These are phyloP conservation scores for Lophotriccus pileatus DNA, from an alignment of 2,797 vertebrate genomes.

Conservation along the genomic window DNA sequence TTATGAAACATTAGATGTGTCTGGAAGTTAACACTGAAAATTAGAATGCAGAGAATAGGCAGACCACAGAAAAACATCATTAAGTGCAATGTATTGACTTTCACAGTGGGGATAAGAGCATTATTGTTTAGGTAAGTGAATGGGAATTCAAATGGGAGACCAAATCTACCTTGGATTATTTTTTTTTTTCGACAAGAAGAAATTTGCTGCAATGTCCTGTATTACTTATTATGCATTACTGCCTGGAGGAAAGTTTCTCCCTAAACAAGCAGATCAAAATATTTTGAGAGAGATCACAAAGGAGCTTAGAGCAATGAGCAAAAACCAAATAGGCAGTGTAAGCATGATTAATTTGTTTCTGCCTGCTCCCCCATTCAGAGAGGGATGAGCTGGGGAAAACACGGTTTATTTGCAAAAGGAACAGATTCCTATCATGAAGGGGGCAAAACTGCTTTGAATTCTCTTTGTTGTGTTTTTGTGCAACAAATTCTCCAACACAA, in stretches of 20 bases:
- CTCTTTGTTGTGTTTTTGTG: neutral
- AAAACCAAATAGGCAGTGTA: neutral
- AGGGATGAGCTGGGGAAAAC: neutral
- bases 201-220: slow-evolving; percentile 29
- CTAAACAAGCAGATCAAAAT: slow-evolving; percentile 26
- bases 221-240: slow-evolving; percentile 22
- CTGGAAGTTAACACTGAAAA: slow-evolving; percentile 59
- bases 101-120: neutral
- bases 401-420: slow-evolving; percentile 14
- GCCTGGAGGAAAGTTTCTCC: slow-evolving; percentile 32
- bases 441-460: neutral
- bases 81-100: neutral
- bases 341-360: slow-evolving; percentile 35
- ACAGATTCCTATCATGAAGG: neutral
- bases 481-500: neutral
- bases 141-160: slow-evolving; percentile 25
- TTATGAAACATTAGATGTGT: slow-evolving; percentile 61
- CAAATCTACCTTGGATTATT: neutral
- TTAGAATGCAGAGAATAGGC: slow-evolving; percentile 47
- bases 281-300: slow-evolving; percentile 36
- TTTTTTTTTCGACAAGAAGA: neutral
- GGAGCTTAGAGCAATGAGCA: slow-evolving; percentile 28
- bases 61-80: slow-evolving; percentile 48
- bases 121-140: slow-evolving; percentile 37
- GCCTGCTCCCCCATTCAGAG: neutral